These are phyloP conservation scores for Triplophysa tibetana DNA, from an alignment of 2,113 vertebrate genomes.

Conservation along the genomic window DNA sequence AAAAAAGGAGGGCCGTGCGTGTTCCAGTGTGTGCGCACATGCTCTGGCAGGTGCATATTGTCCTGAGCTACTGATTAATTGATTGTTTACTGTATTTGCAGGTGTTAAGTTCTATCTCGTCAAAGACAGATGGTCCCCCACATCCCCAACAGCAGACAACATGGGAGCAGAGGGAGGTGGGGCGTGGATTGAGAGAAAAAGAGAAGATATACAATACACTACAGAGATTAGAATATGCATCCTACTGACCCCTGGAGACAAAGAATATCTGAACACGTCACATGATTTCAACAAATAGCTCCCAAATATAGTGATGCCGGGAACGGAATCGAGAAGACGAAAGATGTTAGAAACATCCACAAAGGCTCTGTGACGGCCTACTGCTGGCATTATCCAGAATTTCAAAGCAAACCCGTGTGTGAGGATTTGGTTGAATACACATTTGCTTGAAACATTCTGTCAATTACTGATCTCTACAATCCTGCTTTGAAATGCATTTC, in stretches of 20 bases:
- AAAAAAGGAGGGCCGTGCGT: constrained; percentile 20
- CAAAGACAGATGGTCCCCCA: constrained; percentile 42
- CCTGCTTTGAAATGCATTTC: constrained; percentile 31
- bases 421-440: constrained; percentile 19
- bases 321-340: too few relatives aligned
- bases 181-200: constrained; percentile 32
- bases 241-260: too few relatives aligned
- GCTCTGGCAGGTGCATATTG: constrained; percentile 52
- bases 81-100: constrained; percentile 56
- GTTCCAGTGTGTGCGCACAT: constrained; percentile 28
- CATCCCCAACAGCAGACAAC: constrained; percentile 17
- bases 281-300: neutral
- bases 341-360: neutral
- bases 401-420: constrained; percentile 12
- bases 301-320: too few relatives aligned
- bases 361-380: constrained; percentile 28
- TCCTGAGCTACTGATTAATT: constrained; percentile 54
- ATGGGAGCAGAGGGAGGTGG: constrained; percentile 10
- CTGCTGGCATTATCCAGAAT: neutral
- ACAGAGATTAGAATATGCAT: neutral
- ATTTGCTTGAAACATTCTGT: constrained; percentile 39
- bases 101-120: constrained; percentile 52
- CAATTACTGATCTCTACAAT: constrained; percentile 47
- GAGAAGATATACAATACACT: constrained; percentile 37
- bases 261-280: neutral